Evolutionary conservation across 2,888 invertebrate genomes (phyloP).

Genomic region (Minunthozetes semirufus): DNA sequence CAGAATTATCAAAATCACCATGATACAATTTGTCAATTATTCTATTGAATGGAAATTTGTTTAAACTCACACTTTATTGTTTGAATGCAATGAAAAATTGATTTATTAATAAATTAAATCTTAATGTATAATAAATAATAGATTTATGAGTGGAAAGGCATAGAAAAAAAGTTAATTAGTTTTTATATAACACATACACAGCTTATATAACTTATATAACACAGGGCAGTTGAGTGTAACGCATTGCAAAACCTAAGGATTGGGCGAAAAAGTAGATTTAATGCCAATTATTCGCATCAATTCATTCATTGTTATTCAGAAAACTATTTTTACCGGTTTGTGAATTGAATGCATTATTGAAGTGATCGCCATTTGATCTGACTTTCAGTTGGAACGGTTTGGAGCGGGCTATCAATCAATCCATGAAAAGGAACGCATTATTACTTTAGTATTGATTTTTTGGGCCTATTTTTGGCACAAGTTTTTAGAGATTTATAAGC

Average conservation of each 20-base stretch:
- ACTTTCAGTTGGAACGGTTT: constrained; percentile 44
- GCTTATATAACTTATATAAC: constrained; percentile 44
- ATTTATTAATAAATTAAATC: constrained; percentile 4
- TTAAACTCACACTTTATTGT: background rate
- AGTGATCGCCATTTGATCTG: constrained; percentile 42
- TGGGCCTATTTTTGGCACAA: background rate
- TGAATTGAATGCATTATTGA: constrained; percentile 40
- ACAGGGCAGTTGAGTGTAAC: constrained; percentile 44
- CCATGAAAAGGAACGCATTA: background rate
- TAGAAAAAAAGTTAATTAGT: background rate
- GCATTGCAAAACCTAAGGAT: constrained; percentile 40
- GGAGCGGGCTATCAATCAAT: constrained; percentile 40
- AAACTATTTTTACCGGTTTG: constrained; percentile 33
- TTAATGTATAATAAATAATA: background rate
- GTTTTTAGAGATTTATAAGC: background rate
- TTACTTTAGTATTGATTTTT: constrained; percentile 12
- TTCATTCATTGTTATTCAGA: background rate
- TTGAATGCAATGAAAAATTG: background rate
- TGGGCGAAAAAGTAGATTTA: background rate
- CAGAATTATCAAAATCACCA: too few species aligned
- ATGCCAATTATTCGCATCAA: background rate
- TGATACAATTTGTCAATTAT: too few species aligned
- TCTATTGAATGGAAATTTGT: too few species aligned
- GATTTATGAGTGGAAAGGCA: too few species aligned
- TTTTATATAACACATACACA: too few species aligned